Percentiles rank a stretch among this genome's conserved stretches.
Conservation (phyloP, 2,797 vertebrate species). For the Lutjanus campechanus region DNA sequence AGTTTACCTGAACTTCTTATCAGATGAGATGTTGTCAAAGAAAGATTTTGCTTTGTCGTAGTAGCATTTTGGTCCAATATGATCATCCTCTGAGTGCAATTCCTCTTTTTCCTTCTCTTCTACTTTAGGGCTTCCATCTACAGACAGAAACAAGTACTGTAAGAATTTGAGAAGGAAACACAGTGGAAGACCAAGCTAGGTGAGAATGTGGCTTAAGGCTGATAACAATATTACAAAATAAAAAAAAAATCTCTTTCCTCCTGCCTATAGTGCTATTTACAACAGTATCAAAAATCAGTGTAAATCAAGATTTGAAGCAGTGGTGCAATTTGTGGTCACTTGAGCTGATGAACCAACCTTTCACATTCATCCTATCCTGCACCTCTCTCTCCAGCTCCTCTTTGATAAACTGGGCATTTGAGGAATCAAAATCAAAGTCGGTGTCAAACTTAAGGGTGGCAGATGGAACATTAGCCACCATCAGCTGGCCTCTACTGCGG, state of each 20-base stretch:
- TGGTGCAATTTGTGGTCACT: background rate
- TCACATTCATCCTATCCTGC: conserved; percentile 87
- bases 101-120: conserved; percentile 85
- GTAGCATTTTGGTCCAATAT: conserved; percentile 92
- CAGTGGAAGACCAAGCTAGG: background rate
- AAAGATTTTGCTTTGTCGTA: conserved; percentile 97
- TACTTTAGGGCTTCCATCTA: conserved; percentile 73
- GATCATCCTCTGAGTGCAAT: conserved; percentile 84
- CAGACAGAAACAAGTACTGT: conserved; percentile 7
- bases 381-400: conserved; percentile 93
- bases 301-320: background rate
- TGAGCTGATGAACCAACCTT: conserved; percentile 84
- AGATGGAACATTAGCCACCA: conserved; percentile 84
- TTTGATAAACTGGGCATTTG: conserved; percentile 97
- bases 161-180: background rate
- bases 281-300: background rate
- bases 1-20: conserved; percentile 91
- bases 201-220: background rate
- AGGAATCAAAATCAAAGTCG: conserved; percentile 98
- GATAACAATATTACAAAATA: no score
- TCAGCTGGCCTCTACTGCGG: conserved; percentile 90
- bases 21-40: conserved; percentile 97
- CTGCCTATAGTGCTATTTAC: no score
- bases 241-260: no score
- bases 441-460: conserved; percentile 93